Percentiles rank a stretch among this genome's conserved stretches.
Conservation (phyloP, 1,140 invertebrate genomes). For the Drosophila virilis region DNA sequence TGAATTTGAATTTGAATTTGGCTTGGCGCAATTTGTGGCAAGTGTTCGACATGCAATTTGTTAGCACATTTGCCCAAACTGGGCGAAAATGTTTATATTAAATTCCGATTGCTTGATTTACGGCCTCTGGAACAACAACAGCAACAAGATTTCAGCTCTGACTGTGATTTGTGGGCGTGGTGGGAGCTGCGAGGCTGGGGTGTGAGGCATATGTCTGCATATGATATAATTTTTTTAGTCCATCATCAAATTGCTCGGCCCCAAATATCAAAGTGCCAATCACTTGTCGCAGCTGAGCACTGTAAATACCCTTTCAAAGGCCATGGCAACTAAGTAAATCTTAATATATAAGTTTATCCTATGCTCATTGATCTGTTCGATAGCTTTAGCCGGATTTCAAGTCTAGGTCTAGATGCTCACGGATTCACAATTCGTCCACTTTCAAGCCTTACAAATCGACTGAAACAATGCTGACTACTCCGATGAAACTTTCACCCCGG, state of each 20-base stretch:
- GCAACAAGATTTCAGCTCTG: neutral
- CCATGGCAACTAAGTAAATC: neutral
- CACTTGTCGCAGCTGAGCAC: conserved; percentile 30
- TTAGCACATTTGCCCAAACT: conserved; percentile 26
- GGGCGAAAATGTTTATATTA: conserved; percentile 18
- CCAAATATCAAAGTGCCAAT: conserved; percentile 35
- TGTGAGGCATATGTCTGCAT: conserved; percentile 1
- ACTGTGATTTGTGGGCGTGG: neutral
- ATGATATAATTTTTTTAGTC: conserved; percentile 62
- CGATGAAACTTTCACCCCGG: no score
- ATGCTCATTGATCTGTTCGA: no score
- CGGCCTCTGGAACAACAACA: neutral
- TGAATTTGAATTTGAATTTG: neutral
- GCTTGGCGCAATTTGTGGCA: conserved; percentile 13
- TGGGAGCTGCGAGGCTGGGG: neutral
- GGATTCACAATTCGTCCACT: no score
- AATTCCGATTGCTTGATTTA: conserved; percentile 29
- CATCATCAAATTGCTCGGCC: conserved; percentile 50
- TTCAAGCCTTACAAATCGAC: no score
- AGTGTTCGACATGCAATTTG: conserved; percentile 52
- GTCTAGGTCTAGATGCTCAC: no score
- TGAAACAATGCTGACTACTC: no score
- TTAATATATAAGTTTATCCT: no score
- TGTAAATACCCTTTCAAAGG: neutral
- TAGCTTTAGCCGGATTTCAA: neutral